Evolutionary conservation across 2,888 invertebrate genomes (phyloP).

Genomic region (Itoplectis maculator): DNA sequence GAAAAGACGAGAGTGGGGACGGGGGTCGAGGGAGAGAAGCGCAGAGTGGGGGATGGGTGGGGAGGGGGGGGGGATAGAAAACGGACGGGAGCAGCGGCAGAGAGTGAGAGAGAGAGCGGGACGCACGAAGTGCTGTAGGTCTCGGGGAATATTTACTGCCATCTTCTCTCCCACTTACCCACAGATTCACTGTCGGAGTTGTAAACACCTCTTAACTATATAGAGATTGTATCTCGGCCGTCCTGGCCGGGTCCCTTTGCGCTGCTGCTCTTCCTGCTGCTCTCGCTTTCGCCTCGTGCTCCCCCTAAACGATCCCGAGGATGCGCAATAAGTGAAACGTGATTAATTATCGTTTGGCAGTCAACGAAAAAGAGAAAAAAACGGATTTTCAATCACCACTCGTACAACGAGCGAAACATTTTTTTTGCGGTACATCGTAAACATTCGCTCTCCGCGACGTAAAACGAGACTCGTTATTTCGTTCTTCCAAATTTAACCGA

Average conservation of each 20-base stretch:
- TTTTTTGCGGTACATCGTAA: not conserved
- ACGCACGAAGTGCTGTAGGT: conserved; percentile 70
- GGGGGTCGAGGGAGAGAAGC: too few species aligned
- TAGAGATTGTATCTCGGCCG: conserved; percentile 81
- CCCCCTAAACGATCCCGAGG: conserved; percentile 76
- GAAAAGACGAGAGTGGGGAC: conserved; percentile 39
- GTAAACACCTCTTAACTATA: conserved; percentile 85
- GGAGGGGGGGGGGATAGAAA: conserved; percentile 38
- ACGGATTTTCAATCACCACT: conserved; percentile 3
- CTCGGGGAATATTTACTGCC: conserved; percentile 83
- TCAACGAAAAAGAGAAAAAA: conserved; percentile 10
- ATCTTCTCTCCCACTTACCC: conserved; percentile 84
- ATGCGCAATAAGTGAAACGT: conserved; percentile 75
- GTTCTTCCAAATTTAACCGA: conserved; percentile 56
- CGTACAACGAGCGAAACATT: not conserved
- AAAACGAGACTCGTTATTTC: conserved; percentile 44
- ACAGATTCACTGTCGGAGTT: conserved; percentile 84
- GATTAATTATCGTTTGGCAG: conserved; percentile 72
- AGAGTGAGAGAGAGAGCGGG: too few species aligned
- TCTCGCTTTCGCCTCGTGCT: too few species aligned
- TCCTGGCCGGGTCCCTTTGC: conserved; percentile 72
- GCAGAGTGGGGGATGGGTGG: conserved; percentile 24
- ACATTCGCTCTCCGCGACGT: too few species aligned
- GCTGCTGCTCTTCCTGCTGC: conserved; percentile 40
- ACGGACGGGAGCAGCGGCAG: conserved; percentile 59